A percentile compares a stretch with the other conserved stretches of the same genome.
Evolutionary conservation across 37 sponge, comb jelly and placozoan species (phyloP).

Genomic region (Diacarnus erythraeanus): DNA sequence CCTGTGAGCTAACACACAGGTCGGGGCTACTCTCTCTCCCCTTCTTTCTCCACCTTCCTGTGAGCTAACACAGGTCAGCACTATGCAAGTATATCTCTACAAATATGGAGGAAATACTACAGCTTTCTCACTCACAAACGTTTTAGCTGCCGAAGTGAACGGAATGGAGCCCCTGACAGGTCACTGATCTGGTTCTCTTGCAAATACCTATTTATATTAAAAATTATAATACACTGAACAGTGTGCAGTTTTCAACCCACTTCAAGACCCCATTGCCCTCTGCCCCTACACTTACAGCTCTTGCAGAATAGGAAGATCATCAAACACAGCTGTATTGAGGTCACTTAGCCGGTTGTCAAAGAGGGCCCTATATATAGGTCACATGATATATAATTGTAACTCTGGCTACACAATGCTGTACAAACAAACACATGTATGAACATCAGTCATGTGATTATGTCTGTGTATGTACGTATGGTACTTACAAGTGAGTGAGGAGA

Average conservation of each 20-base stretch:
- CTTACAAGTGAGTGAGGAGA: conserved; percentile 13
- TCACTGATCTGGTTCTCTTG: conserved; percentile 48
- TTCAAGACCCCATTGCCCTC: too few relatives aligned
- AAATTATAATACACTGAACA: too few relatives aligned
- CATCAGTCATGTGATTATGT: too few relatives aligned
- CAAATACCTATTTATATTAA: conserved; percentile 44
- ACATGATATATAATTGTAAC: conserved; percentile 6
- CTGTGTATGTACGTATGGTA: not conserved
- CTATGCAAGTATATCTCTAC: too few relatives aligned
- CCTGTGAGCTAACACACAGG: too few relatives aligned
- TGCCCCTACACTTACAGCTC: conserved; percentile 37
- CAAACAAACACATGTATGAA: too few relatives aligned
- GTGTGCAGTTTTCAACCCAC: too few relatives aligned
- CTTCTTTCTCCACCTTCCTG: too few relatives aligned
- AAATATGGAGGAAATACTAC: too few relatives aligned
- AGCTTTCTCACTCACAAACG: conserved; percentile 60
- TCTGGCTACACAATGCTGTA: too few relatives aligned
- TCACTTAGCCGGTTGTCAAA: conserved; percentile 31
- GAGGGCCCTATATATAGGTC: conserved; percentile 28
- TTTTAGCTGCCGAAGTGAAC: conserved; percentile 3
- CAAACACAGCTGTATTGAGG: conserved; percentile 17
- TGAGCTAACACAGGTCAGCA: too few relatives aligned
- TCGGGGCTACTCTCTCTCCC: too few relatives aligned
- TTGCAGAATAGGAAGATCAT: conserved; percentile 21
- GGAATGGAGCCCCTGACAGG: conserved; percentile 49